Conservation (phyloP, 2,113 vertebrate genomes). For the Anseranas semipalmata region DNA sequence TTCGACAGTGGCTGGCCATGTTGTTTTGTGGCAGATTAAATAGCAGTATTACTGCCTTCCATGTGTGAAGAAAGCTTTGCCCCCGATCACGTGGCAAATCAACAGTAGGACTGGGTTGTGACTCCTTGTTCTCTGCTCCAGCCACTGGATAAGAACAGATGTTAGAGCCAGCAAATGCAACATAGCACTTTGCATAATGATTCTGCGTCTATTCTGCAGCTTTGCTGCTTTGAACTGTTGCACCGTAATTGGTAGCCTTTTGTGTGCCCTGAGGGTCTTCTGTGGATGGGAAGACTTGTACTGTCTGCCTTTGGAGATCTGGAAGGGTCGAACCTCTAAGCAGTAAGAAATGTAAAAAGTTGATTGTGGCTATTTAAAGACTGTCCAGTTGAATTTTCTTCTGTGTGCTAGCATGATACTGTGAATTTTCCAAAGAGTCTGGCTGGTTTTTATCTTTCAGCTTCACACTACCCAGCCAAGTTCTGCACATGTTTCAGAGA, state of each 20-base stretch:
- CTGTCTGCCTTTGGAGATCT: background rate
- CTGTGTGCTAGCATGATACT: background rate
- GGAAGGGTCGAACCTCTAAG: background rate
- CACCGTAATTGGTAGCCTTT: background rate
- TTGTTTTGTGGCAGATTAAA: background rate
- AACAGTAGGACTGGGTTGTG: fast-evolving
- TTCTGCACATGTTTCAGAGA: conserved; percentile 66
- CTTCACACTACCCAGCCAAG: conserved; percentile 72
- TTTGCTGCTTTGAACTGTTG: background rate
- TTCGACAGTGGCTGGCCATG: fast-evolving
- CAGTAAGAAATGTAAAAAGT: background rate
- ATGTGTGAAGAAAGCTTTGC: background rate
- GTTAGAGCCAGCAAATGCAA: background rate
- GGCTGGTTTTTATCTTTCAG: conserved; percentile 71
- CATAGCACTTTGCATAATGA: background rate
- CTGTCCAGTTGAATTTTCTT: background rate
- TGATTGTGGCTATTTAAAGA: background rate
- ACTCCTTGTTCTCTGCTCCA: background rate
- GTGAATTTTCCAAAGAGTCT: conserved; percentile 57
- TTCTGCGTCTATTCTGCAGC: background rate
- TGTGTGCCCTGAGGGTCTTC: background rate
- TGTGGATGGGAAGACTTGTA: background rate
- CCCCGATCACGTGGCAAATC: background rate
- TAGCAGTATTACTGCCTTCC: background rate
- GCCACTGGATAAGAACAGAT: background rate